A percentile compares a stretch with the other conserved stretches of the same genome.
Conservation (phyloP, 2,888 invertebrate genomes). For the Lithophane semibrunnea region DNA sequence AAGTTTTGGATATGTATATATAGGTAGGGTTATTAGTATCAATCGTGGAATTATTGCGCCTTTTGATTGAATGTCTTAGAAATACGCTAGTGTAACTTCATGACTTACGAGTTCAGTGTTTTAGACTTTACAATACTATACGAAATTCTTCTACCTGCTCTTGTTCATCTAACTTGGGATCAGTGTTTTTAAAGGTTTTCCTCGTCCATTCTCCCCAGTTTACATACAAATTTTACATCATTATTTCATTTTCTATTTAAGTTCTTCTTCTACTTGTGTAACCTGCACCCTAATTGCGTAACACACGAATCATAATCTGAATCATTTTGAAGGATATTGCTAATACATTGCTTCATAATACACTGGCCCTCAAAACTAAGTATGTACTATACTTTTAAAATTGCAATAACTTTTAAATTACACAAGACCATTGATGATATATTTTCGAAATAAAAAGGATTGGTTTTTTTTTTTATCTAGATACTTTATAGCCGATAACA, state of each 20-base stretch:
- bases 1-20: constrained; percentile 5
- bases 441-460: no score
- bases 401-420: no score
- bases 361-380: no score
- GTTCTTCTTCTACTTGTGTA: no score
- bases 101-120: background rate
- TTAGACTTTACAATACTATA: background rate
- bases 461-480: no score
- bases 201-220: background rate
- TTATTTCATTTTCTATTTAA: background rate
- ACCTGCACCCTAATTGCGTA: background rate
- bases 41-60: background rate
- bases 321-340: no score
- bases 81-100: constrained; percentile 8
- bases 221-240: background rate
- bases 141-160: background rate
- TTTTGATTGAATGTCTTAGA: background rate
- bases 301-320: no score
- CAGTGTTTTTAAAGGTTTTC: background rate
- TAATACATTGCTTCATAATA: no score
- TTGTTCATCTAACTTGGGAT: background rate
- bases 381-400: no score
- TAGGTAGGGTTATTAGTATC: background rate
- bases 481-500: no score
- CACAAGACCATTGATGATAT: no score